Evolutionary conservation across 1,140 invertebrate species (phyloP), one percentile per base, ranked within the genome.

Genomic region (Drosophila trapezifrons): DNA sequence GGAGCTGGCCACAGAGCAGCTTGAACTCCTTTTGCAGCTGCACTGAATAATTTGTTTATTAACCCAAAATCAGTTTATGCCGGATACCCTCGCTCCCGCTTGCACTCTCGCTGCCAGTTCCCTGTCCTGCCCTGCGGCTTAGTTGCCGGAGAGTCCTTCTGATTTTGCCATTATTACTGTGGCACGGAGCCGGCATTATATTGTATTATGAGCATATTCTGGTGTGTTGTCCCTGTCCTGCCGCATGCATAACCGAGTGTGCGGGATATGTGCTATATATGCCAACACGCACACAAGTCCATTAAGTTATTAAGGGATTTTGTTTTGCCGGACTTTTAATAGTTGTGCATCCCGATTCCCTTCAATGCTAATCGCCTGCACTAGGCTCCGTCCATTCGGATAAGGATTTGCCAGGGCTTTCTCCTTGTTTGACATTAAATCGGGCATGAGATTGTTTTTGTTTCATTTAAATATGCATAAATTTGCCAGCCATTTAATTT

Each of bases 291-390:
- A 84, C 57, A 72, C 80, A 79, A 81, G 77, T 85, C 85, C 85
- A 90, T 90, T 90, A 90, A 82, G 85, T 90, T 90, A 90, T 90
- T 90, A 90, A 90, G 80, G 80, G 85, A 90, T 85, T 90, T 86
- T 79, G 64, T 60, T 81, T 59, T 76, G 62, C 55, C 45, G 51
- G 60, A 69, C 77, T 80, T 77, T 77, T 73, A 80, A 87, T 80
- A 82, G 63, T 64, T 65, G 62, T 38, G 55, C 32, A 63, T 51
- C 70, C 38, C 73, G 63, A 73, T 60, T 60, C 52, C 57, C 43
- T 78, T 54, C 22, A 57, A 49, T 70, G 52, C 49, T 77, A 77
- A 77, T 77, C 73, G 72, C 62, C 25, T 76, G 73, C 47, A 76
- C 76, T 76, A 76, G 73, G 18, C 38, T 76, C 13, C 62, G 12